Base-by-base conservation (phyloP, 1,140 invertebrate species). In the Tetranychus urticae region DNA sequence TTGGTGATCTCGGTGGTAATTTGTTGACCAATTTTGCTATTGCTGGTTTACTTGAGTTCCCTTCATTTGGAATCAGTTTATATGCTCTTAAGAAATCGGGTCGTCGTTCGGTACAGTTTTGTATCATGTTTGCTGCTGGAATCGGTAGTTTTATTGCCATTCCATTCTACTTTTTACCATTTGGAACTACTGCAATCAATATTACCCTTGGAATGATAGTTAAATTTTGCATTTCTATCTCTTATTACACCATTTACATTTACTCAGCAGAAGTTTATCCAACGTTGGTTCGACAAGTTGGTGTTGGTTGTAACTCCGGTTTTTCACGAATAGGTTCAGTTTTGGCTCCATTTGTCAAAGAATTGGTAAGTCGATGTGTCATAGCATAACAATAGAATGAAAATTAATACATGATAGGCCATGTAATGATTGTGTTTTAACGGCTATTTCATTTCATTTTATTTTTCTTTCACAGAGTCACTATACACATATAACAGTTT, bases 181-280 rank as follows among this genome's bases (percentile, higher is more conserved):
- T 60, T 60, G 37, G 36, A 42, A 33, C 34, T 13, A 56, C 47
- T 31, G 47, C 33, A 6, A 23, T 52, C 14, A 52, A 23, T 14
- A 52, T 33, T 52, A 14, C 33, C 48, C 76, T 82, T 50, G 82
- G 83, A 7, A 86, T 88, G 83, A 69, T 83, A 52, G 85, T 82
- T 7, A 88, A 88, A 74, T 74, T 88, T 65, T 81, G 82, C n/a
- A 86, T 87, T 59, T 85, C 85, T 0, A 78, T 82, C 0, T 83
- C 83, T 8, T 88, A 84, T 68, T 82, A 80, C 37, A 80, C 83
- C 1, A 79, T 87, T 46, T 88, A 86, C 67, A 77, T 88, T 50
- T 86, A 83, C 68, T 82, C 85, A 10, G 80, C 81, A 5, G 86
- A 89, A 73, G 81, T 86, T 67, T 87, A 85, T 67, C 86, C 86